A percentile compares a stretch with the other conserved stretches of the same genome.
phyloP scores from a whole-genome alignment of 2,888 invertebrate species.

The Plutella xylostella region DNA sequence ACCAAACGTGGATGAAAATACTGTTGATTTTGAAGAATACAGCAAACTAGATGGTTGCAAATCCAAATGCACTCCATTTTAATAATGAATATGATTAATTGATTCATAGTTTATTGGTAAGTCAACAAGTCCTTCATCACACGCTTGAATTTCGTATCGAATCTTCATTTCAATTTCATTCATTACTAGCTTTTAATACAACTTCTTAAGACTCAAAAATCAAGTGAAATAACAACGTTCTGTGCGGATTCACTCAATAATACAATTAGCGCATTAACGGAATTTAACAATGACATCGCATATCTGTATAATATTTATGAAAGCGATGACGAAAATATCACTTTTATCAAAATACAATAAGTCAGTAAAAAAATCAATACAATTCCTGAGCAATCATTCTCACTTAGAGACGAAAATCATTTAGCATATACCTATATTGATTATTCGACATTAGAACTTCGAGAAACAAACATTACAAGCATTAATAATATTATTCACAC shows the following conservation, averaged over 20 bases:
- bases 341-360: slow-evolving; percentile 20
- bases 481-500: slow-evolving; percentile 45
- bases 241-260: slow-evolving; percentile 63
- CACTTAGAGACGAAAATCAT: slow-evolving; percentile 17
- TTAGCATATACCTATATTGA: slow-evolving; percentile 4
- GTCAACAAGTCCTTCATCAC: slow-evolving; percentile 13
- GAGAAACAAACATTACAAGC: slow-evolving; percentile 30
- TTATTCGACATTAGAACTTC: slow-evolving; percentile 10
- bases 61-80: no score
- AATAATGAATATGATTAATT: no score
- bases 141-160: slow-evolving; percentile 6
- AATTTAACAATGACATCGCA: slow-evolving; percentile 56
- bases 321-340: slow-evolving; percentile 48
- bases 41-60: no score
- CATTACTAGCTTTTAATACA: slow-evolving; percentile 24
- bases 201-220: slow-evolving; percentile 64
- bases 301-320: slow-evolving; percentile 29
- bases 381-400: slow-evolving; percentile 60
- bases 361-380: slow-evolving; percentile 24
- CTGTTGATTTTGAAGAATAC: no score
- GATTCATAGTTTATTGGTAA: no score
- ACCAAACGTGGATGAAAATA: no score
- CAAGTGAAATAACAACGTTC: slow-evolving; percentile 67
- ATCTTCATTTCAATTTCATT: slow-evolving; percentile 19
- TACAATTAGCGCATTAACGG: slow-evolving; percentile 44